A percentile compares a stretch with the other conserved stretches of the same genome.
phyloP scores from a whole-genome alignment of 2,113 vertebrate species.

The Galbula dea region DNA sequence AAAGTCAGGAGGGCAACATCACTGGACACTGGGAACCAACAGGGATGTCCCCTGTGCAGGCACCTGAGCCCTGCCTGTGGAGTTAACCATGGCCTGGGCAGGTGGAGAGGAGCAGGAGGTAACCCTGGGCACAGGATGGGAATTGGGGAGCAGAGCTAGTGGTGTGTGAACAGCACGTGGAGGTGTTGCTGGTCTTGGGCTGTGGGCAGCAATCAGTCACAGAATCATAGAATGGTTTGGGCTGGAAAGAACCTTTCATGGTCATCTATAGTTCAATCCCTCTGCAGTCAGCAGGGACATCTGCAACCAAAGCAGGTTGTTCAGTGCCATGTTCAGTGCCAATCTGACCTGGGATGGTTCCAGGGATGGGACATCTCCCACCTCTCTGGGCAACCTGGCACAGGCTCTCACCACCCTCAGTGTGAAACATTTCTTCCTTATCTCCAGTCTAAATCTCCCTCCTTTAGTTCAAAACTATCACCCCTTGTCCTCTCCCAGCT shows the following conservation, averaged over 20 bases:
- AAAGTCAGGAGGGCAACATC: fast-evolving
- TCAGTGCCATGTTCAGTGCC: not conserved
- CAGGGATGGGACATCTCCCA: not conserved
- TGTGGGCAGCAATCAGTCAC: not conserved
- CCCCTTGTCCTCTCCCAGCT: not conserved
- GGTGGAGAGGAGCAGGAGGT: not conserved
- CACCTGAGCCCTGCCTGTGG: not conserved
- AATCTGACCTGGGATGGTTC: not conserved
- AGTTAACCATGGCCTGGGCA: not conserved
- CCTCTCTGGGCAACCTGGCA: not conserved
- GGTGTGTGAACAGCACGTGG: fast-evolving
- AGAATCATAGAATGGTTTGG: too few species aligned
- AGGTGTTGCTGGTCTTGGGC: not conserved
- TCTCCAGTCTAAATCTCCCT: not conserved
- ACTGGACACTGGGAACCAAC: fast-evolving
- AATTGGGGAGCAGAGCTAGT: fast-evolving
- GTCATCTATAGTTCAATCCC: not conserved
- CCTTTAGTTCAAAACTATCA: not conserved
- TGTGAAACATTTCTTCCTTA: not conserved
- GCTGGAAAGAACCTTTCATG: not conserved
- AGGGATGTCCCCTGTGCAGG: fast-evolving
- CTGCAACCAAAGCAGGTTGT: not conserved
- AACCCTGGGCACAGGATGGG: too few species aligned
- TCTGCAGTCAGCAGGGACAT: not conserved
- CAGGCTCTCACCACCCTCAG: not conserved